Evolutionary conservation across 2,113 vertebrate species (phyloP).

Genomic region (Amia ocellicauda): DNA sequence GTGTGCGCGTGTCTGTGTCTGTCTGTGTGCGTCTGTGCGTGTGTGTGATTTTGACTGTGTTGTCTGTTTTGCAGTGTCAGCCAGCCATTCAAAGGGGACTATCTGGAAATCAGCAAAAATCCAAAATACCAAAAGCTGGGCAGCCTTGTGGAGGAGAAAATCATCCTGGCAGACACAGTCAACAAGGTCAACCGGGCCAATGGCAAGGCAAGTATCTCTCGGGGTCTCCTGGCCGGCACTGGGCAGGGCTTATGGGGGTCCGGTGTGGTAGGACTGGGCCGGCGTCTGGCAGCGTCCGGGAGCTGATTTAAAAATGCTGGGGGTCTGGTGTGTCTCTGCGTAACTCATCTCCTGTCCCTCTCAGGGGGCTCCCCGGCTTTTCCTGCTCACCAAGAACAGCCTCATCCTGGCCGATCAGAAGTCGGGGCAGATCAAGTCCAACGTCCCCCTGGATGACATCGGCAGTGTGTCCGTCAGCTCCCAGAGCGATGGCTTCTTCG

Average conservation of each 20-base stretch:
- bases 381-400: slow-evolving; percentile 90
- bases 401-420: slow-evolving; percentile 93
- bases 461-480: slow-evolving; percentile 92
- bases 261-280: no score
- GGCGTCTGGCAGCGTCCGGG: no score
- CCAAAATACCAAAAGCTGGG: slow-evolving; percentile 95
- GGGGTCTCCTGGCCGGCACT: no score
- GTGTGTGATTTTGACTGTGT: slow-evolving; percentile 25
- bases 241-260: no score
- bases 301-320: no score
- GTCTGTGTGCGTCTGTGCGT: no score
- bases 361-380: slow-evolving; percentile 81
- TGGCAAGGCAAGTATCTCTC: slow-evolving; percentile 79
- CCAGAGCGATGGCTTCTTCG: slow-evolving; percentile 91
- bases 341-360: neutral
- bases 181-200: slow-evolving; percentile 98
- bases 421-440: slow-evolving; percentile 89
- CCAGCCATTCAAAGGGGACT: slow-evolving; percentile 95
- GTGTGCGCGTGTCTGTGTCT: no score
- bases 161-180: slow-evolving; percentile 90
- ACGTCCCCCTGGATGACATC: slow-evolving; percentile 85
- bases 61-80: slow-evolving; percentile 70
- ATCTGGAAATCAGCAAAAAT: slow-evolving; percentile 92
- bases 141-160: slow-evolving; percentile 85
- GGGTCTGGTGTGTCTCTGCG: neutral